Evolutionary conservation across 30 jellyfish, hydroid and myxozoan species (phyloP), one percentile per base, ranked within the genome.

Genomic region (Rhopilema esculentum): DNA sequence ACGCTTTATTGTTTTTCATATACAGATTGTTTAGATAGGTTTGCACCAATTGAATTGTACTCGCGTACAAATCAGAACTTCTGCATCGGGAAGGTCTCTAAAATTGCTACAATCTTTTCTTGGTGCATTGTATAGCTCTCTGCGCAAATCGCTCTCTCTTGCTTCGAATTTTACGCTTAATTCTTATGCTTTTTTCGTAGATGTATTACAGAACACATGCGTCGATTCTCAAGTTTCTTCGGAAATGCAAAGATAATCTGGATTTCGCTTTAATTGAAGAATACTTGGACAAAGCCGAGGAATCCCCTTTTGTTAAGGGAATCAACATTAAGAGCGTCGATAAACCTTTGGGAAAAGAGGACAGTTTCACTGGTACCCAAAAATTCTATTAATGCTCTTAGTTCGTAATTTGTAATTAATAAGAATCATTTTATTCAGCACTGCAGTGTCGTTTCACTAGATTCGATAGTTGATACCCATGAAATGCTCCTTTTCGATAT

Each of bases 161-260:
- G 1, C 65, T 30, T 31, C 23, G 16, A 1, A 82, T 67, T 16
- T 0, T 70, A 12, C 27, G 7, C 26, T 70, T 20, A 79, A 0
- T 26, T 66, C 1, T 65, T 27, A 16, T 27, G 16, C 61, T 27
- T 77, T 17, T 50, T 30, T 79, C 66, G 69, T 72, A 93, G 98
- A 61, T 93, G 83, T 93, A 80, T 70, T 93, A 88, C 51, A 95
- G 97, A 27, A 64, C 89, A 25, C 98, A 93, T 79, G 96, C 98
- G 4, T 93, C 98, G 28, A 66, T 89, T 7, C 48, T 93, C 48
- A 88, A 88, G 32, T 24, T 89, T 27, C 51, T 93, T 48, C 66
- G 31, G 30, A 71, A 64, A 63, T 70, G 66, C 31, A 92, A 78
- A 24, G 92, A 69, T 12, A 65, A 69, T 15, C 40, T 88, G 12